Conservation (phyloP, 2,113 vertebrate genomes). For the Neodon shergylaensis region DNA sequence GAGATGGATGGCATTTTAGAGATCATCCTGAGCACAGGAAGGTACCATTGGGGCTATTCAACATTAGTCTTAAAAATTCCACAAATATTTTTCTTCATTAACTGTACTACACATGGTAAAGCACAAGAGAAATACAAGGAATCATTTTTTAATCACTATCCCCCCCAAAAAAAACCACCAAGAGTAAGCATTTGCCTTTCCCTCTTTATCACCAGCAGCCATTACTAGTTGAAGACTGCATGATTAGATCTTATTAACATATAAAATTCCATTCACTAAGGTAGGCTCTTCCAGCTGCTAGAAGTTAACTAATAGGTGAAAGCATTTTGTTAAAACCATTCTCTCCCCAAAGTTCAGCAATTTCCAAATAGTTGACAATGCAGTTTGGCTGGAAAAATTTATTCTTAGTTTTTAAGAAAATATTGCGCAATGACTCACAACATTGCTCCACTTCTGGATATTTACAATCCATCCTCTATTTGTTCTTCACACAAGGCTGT, state of each 20-base stretch:
- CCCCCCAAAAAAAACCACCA: not conserved
- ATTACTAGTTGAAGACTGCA: not conserved
- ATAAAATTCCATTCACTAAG: not conserved
- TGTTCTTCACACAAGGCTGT: not conserved
- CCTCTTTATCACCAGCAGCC: not conserved
- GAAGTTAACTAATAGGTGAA: slow-evolving; percentile 1
- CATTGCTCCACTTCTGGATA: not conserved
- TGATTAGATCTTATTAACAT: not conserved
- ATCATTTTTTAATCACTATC: not conserved
- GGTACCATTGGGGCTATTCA: not conserved
- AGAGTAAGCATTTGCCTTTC: not conserved
- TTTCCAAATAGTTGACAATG: not conserved
- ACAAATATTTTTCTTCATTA: slow-evolving; percentile 26
- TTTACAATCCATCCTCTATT: not conserved
- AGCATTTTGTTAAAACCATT: not conserved
- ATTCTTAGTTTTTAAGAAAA: not conserved
- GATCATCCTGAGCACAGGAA: not conserved
- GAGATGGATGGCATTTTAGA: not conserved
- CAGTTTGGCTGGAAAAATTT: not conserved
- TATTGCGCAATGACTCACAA: not conserved
- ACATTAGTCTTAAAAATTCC: not conserved
- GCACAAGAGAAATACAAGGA: not conserved
- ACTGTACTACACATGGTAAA: not conserved
- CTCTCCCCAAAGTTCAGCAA: not conserved
- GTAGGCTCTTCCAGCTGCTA: not conserved